Evolutionary conservation across 2,888 invertebrate genomes (phyloP).

Genomic region (Aphodius sticticus): DNA sequence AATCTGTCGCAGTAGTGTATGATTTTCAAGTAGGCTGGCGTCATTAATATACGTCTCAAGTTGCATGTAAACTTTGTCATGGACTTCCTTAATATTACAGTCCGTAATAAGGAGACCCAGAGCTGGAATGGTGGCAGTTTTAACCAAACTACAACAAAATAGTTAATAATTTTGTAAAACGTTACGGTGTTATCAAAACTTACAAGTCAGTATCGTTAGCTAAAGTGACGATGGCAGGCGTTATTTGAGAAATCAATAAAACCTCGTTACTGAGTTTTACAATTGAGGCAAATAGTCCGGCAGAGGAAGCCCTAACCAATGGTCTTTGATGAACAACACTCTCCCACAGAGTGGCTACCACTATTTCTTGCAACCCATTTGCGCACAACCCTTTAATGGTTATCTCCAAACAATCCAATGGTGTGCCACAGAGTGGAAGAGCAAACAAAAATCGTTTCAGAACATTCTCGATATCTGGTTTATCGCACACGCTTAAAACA

Average conservation of each 20-base stretch:
- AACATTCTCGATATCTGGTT: slow-evolving; percentile 63
- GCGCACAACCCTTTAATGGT: slow-evolving; percentile 54
- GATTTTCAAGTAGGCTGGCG: slow-evolving; percentile 56
- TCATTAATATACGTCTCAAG: slow-evolving; percentile 60
- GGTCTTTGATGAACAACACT: slow-evolving; percentile 72
- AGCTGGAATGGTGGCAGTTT: slow-evolving; percentile 69
- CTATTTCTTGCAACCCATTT: slow-evolving; percentile 62
- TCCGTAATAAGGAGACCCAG: slow-evolving; percentile 68
- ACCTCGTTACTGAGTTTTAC: slow-evolving; percentile 65
- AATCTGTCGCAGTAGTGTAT: slow-evolving; percentile 65
- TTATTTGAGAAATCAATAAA: slow-evolving; percentile 66
- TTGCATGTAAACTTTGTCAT: slow-evolving; percentile 66
- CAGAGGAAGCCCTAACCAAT: slow-evolving; percentile 67
- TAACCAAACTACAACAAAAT: slow-evolving; percentile 61
- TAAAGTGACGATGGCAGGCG: slow-evolving; percentile 75
- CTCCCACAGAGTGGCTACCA: slow-evolving; percentile 70
- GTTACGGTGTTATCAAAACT: slow-evolving; percentile 50
- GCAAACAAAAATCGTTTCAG: slow-evolving; percentile 67
- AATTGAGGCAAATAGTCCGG: slow-evolving; percentile 66
- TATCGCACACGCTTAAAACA: slow-evolving; percentile 64
- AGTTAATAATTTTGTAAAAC: not conserved
- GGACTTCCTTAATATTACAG: slow-evolving; percentile 61
- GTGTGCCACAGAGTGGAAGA: slow-evolving; percentile 62
- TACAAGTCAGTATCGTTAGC: slow-evolving; percentile 74
- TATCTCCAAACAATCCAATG: slow-evolving; percentile 43